These are phyloP conservation scores for Zhengitettix transpicula DNA, from an alignment of 2,888 invertebrate species.

Conservation along the genomic window DNA sequence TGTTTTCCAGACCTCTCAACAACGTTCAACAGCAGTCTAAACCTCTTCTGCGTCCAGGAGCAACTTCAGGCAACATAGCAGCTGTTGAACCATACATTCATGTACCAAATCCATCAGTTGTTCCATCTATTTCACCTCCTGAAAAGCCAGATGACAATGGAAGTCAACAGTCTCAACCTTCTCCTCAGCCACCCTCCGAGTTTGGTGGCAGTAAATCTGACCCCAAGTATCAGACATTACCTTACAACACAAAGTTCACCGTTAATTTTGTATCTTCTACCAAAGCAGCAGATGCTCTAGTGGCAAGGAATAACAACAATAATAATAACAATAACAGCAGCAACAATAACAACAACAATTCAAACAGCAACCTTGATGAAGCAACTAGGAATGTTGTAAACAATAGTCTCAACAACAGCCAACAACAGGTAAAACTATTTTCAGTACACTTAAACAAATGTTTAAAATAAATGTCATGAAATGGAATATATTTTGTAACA, in stretches of 20 bases:
- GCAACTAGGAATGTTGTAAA: too few species aligned
- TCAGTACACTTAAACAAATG: too few species aligned
- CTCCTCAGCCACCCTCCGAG: constrained; percentile 22
- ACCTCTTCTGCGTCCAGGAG: background rate
- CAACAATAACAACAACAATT: background rate
- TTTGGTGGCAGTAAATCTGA: constrained; percentile 70
- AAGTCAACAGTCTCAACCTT: too few species aligned
- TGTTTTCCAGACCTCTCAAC: too few species aligned
- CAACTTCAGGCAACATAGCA: constrained; percentile 59
- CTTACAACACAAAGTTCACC: constrained; percentile 75
- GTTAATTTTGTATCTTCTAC: constrained; percentile 28
- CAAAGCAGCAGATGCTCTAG: constrained; percentile 8
- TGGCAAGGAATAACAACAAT: background rate
- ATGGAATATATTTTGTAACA: too few species aligned
- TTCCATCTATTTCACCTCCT: constrained; percentile 17
- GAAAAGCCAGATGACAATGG: too few species aligned
- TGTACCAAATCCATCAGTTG: constrained; percentile 36
- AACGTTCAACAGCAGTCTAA: background rate
- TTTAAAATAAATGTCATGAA: too few species aligned
- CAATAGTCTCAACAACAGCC: too few species aligned
- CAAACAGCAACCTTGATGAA: too few species aligned
- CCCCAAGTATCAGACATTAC: constrained; percentile 81
- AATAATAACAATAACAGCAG: background rate
- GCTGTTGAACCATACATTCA: constrained; percentile 80
- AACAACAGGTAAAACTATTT: too few species aligned